Evolutionary conservation across 2,797 vertebrate genomes (phyloP), one percentile per base, ranked within the genome.

Genomic region (Enteromius afrohamiltoni): DNA sequence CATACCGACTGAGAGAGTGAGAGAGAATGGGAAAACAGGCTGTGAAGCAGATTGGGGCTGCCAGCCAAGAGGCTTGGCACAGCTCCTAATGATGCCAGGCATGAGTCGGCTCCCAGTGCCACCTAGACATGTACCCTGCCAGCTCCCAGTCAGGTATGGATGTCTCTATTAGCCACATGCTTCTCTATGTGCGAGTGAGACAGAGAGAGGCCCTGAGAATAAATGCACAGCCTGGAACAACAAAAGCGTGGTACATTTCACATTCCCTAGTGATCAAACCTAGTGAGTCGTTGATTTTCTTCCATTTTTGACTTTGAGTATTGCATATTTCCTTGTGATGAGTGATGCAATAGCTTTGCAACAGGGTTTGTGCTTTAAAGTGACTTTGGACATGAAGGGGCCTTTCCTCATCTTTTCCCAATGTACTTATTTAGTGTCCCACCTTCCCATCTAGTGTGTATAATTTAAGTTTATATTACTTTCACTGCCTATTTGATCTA

Each of bases 121-220:
- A 95, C 90, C 93, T 95, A 93, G 96, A 96, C 95, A 96, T 96
- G 95, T 96, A 97, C 96, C 85, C 95, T 97, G 98, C 96, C 97
- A 98, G 97, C 96, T 97, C 95, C 96, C 96, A 96, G 96, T 95
- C 97, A 97, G 95, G 95, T 98, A 97, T 96, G 97, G 97, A 98
- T 95, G 96, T 99, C 97, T 98, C 96, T 97, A 98, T 98, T 98
- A 99, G 96, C 94, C 94, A 88, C 93, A 92, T 91, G 90, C 26
- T 47, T 92, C 93, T 93, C 29, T 90, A 92, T 93, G 94, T 93
- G 93, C 94, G 93, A 93, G 53, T 31, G 79, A 58, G 79, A 29
- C 31, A 42, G 64, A 53, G 64, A 69, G 37, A 80, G 53, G 93
- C 93, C 23, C 68, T 60, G n/a, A 71, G 53, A 70, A 47, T 73